phyloP scores from a whole-genome alignment of 2,888 invertebrate genomes.

The Noctua fimbriata region DNA sequence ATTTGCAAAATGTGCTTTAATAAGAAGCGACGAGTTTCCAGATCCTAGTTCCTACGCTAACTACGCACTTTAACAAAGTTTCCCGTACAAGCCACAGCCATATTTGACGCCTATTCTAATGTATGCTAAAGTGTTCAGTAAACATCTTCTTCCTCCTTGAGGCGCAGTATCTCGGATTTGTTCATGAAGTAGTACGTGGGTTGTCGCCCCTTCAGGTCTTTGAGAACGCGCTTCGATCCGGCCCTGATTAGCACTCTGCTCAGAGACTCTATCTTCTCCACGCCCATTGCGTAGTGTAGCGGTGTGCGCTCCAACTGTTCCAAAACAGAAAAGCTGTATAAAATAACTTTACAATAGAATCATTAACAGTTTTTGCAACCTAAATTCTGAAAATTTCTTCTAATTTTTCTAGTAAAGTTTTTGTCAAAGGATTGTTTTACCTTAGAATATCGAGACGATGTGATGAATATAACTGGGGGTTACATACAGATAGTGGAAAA shows the following conservation, averaged over 20 bases:
- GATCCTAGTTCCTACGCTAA: slow-evolving; percentile 59
- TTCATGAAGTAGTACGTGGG: slow-evolving; percentile 98
- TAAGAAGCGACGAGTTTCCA: slow-evolving; percentile 72
- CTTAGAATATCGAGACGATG: background rate
- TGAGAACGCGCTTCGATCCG: slow-evolving; percentile 95
- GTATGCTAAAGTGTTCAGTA: slow-evolving; percentile 77
- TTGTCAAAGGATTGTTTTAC: background rate
- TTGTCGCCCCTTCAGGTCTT: slow-evolving; percentile 96
- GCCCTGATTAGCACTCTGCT: slow-evolving; percentile 95
- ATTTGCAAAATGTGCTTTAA: slow-evolving; percentile 73
- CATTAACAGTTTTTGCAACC: background rate
- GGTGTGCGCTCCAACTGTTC: slow-evolving; percentile 95
- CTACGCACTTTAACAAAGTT: slow-evolving; percentile 66
- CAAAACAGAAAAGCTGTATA: background rate
- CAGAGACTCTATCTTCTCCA: slow-evolving; percentile 95
- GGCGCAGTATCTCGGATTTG: slow-evolving; percentile 95
- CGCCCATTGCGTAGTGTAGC: slow-evolving; percentile 97
- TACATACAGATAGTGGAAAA: too few species aligned
- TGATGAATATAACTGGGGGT: background rate
- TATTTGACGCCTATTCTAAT: slow-evolving; percentile 58
- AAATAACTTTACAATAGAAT: background rate
- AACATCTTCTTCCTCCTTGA: slow-evolving; percentile 95
- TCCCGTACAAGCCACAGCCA: slow-evolving; percentile 70
- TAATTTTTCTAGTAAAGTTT: background rate
- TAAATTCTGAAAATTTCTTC: background rate